Evolutionary conservation across 2,113 vertebrate genomes (phyloP), one percentile per base, ranked within the genome.

Genomic region (Rostratula benghalensis): DNA sequence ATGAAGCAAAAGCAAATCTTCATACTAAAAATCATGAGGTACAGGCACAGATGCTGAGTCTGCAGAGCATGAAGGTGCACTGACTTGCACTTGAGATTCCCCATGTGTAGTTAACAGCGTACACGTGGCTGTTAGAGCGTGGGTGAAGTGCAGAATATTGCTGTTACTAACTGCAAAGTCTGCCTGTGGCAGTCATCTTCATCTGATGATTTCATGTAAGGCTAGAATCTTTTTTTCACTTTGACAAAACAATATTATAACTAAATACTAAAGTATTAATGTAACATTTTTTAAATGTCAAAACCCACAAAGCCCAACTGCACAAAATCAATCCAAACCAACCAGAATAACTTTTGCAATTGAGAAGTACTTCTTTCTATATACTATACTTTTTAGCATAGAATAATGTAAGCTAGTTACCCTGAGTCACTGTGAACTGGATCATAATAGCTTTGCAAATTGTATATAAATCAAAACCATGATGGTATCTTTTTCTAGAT

Each of bases 121-220:
- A 41, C 25, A 6, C 0, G 0, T 51, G 24, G 28, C 50, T 77
- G 25, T 50, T 21, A 16, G 15, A 25, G 35, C 1, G 3, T 43
- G 54, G 22, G 8, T 3, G 3, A n/a, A 37, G 39, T 43, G 33
- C 57, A 27, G 53, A 71, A 12, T 25, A 5, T 28, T 84, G 54
- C n/a, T 19, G 2, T 18, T 82, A 22, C 30, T 64, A 25, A 41
- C 37, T 77, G 30, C 15, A 46, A 45, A 16, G 23, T 51, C 57
- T 73, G 57, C 50, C 53, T 74, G 24, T 69, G 50, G 15, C 48
- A 79, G 30, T 43, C 27, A 4, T 46, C 35, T 68, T 81, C 13
- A 27, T 41, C 13, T 91, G 27, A 35, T 0, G 4, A 12, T 56
- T 68, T 28, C 63, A 5, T 30, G 1, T 68, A 59, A 77, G 10